phyloP scores from a whole-genome alignment of 2,888 invertebrate genomes.

The Entomobrya proxima region DNA sequence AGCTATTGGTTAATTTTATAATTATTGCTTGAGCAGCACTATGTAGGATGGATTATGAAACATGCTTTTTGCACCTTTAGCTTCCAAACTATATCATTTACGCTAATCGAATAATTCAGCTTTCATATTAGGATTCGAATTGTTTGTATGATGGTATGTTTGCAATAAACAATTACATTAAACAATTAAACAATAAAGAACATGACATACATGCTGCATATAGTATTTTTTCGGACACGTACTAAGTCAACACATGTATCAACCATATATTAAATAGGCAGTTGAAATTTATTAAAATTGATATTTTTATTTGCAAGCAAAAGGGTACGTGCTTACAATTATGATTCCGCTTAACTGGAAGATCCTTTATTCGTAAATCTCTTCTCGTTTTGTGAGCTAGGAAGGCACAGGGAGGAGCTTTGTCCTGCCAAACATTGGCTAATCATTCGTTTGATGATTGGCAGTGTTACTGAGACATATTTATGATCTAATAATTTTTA shows the following conservation, averaged over 20 bases:
- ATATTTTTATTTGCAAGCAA: not conserved
- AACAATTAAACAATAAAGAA: no score
- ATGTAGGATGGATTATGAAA: not conserved
- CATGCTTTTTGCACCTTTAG: not conserved
- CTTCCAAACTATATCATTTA: not conserved
- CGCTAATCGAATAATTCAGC: not conserved
- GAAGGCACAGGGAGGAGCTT: no score
- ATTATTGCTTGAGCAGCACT: not conserved
- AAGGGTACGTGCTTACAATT: not conserved
- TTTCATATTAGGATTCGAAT: no score
- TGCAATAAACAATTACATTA: no score
- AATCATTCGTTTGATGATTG: not conserved
- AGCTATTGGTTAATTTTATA: conserved; percentile 28
- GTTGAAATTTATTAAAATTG: not conserved
- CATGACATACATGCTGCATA: no score
- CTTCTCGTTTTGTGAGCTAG: no score
- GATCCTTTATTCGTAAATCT: no score
- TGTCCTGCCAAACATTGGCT: no score
- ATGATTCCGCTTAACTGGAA: no score
- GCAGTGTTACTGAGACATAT: not conserved
- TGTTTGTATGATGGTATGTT: no score
- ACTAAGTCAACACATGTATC: not conserved
- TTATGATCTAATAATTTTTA: not conserved
- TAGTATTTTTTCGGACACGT: not conserved
- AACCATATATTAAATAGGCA: not conserved